Evolutionary conservation across 2,797 vertebrate genomes (phyloP), one percentile per base, ranked within the genome.

Genomic region (Numenius phaeopus): DNA sequence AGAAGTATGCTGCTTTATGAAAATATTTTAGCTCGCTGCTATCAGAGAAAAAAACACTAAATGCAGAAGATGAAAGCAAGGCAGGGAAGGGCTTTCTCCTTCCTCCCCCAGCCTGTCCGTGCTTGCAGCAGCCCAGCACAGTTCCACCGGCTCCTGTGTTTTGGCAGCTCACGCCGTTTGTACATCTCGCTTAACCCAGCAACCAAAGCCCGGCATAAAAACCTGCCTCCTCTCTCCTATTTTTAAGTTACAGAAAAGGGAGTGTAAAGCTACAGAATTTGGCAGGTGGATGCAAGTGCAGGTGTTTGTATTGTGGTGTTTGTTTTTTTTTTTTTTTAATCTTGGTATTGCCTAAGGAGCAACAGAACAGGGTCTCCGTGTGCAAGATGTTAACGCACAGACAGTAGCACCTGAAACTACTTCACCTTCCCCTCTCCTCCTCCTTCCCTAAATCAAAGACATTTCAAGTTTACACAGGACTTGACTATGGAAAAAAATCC

Each of bases 391-490:
- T 59, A 62, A 62, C 4, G 23, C 75, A 72, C 57, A 91, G 66
- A 83, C 79, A 89, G 84, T 1, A 94, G 69, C 79, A 93, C 83
- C 75, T 89, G 83, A 92, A 94, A 92, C 72, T 15, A 52, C 79
- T 83, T 83, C 62, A 30, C 16, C 67, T 46, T 11, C 20, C 29
- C 14, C 30, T 4, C 5, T 10, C 5, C 9, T n/a, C n/a, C 64
- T 12, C n/a, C 21, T 42, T 23, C 66, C 67, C 55, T 49, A 39
- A 95, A 91, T 85, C 64, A 82, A 96, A 93, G 81, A 32, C 50
- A 65, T 65, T 94, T 94, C 94, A 95, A 88, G 90, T 91, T 94
- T 80, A 86, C 89, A 93, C 81, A 92, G 55, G 67, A 89, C 37
- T 66, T 37, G 44, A 83, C 78, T 50, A 29, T 1, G 22, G 58